Base-by-base conservation (phyloP, 2,888 invertebrate genomes). In the Acronicta psi region DNA sequence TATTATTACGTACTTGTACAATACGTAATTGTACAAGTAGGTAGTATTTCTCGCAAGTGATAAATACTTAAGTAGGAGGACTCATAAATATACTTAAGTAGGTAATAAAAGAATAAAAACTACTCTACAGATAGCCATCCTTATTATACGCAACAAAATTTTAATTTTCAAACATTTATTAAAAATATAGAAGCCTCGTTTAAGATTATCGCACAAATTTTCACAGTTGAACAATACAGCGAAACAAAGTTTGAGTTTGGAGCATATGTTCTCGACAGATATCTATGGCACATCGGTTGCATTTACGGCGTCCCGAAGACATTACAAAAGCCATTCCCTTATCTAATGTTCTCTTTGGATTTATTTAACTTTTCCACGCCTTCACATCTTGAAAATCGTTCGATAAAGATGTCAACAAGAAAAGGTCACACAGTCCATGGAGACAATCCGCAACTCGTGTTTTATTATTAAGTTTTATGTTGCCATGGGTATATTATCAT, bases 341-440 rank as follows among this genome's bases (percentile, higher is more conserved):
- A 93, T 93, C 93, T 93, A 91, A 93, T 91, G 93, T 89, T 85
- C 89, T 83, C 83, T 77, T 88, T 88, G 87, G 92, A 93, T 93
- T 92, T 93, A 94, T 93, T 93, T 92, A 92, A 92, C 90, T 88
- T 91, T 91, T 91, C 88, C 91, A 92, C 91, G 91, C 91, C 91
- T 88, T 85, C 86, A 83, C 89, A 90, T 91, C 92, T 89, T 84
- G 86, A 85, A 86, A 90, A 91, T 89, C 89, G 88, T 85, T 87
- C 87, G 88, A 92, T 92, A 92, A 91, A 92, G 81, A 90, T 92
- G 92, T 92, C 92, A 90, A 91, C 90, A 90, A 84, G 89, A 85
- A 89, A 86, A 90, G 87, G 89, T 90, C 88, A 86, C 87, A 75
- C 79, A 82, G 78, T 80, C 84, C 83, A 75, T 58, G 73, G 81